phyloP scores from a whole-genome alignment of 2,888 invertebrate genomes.

The Polymixis lichenea region DNA sequence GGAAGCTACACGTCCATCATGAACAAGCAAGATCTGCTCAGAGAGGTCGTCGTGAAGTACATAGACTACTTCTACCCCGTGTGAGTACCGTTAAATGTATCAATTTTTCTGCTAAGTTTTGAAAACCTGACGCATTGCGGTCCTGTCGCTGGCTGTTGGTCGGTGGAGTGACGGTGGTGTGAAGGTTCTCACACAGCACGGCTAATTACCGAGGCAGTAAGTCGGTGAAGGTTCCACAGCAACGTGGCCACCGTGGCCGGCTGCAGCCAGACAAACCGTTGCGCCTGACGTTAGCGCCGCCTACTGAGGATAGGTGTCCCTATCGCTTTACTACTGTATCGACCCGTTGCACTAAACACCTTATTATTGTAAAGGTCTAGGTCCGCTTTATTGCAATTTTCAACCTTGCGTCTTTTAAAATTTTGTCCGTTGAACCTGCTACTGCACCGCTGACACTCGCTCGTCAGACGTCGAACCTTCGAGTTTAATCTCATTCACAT shows the following conservation, averaged over 20 bases:
- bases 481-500: conserved; percentile 45
- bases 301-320: conserved; percentile 82
- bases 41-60: conserved; percentile 93
- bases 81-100: conserved; percentile 89
- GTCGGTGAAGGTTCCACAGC: conserved; percentile 88
- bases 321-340: conserved; percentile 83
- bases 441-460: conserved; percentile 39
- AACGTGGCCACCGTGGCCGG: conserved; percentile 84
- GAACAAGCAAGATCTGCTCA: conserved; percentile 92
- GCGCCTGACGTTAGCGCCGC: conserved; percentile 85
- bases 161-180: conserved; percentile 71
- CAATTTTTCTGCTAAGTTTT: conserved; percentile 61
- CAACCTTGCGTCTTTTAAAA: conserved; percentile 52
- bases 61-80: conserved; percentile 93
- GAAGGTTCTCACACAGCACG: conserved; percentile 82
- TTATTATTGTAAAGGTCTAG: conserved; percentile 70
- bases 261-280: conserved; percentile 83
- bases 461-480: conserved; percentile 52
- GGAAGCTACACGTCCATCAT: conserved; percentile 92
- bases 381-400: conserved; percentile 57
- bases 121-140: conserved; percentile 82
- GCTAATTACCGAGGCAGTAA: conserved; percentile 86
- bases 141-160: conserved; percentile 61
- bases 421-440: conserved; percentile 52
- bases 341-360: conserved; percentile 85